Evolutionary conservation across 2,113 vertebrate species (phyloP).

Genomic region (Balaenoptera acutorostrata): DNA sequence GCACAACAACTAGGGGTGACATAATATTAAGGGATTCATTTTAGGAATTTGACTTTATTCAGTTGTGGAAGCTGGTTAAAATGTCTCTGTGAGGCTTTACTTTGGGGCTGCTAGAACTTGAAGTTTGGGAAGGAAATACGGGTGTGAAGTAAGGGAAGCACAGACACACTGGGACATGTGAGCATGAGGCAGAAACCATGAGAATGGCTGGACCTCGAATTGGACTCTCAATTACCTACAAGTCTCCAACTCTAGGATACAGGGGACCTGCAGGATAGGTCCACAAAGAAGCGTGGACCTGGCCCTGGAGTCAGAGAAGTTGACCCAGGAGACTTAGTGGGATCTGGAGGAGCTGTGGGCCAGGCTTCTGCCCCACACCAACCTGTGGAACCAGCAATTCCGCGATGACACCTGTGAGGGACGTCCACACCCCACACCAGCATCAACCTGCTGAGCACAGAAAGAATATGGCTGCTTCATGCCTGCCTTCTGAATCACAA

Average conservation of each 20-base stretch:
- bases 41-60: background rate
- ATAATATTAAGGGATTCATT: background rate
- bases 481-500: background rate
- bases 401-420: background rate
- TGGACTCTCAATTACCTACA: background rate
- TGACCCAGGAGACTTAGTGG: background rate
- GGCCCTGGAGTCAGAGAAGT: background rate
- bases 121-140: background rate
- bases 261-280: background rate
- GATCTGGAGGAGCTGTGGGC: background rate
- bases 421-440: accelerated
- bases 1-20: background rate
- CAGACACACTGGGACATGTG: background rate
- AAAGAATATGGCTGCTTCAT: background rate
- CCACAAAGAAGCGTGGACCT: accelerated
- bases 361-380: background rate
- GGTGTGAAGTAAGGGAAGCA: background rate
- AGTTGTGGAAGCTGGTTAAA: background rate
- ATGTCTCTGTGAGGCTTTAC: background rate
- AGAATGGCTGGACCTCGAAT: background rate
- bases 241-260: background rate
- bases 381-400: background rate
- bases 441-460: background rate
- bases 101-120: background rate
- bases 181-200: background rate